Base-by-base conservation (phyloP, 2,797 vertebrate genomes). In the Smutsia gigantea region DNA sequence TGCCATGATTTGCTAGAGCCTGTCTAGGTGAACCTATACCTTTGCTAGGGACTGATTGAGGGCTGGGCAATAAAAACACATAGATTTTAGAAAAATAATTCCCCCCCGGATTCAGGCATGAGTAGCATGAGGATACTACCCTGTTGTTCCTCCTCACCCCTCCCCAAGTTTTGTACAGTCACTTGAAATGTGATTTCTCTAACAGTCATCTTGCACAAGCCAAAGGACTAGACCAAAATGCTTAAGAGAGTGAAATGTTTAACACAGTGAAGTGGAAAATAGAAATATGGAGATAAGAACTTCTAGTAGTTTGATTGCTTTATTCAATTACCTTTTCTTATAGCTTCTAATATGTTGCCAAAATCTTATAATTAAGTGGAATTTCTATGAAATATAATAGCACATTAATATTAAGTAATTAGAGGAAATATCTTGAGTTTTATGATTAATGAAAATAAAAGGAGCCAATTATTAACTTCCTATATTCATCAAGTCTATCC, bases 401-500 rank as follows among this genome's bases (percentile, higher is more conserved):
- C 7, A 83, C 12, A 84, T 92, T 15, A 34, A 69, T 94, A 55
- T 46, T 95, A 88, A 49, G 21, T 37, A 64, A 61, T 55, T 69
- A 82, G 1, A 85, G 57, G 7, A 91, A 87, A 94, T 63, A 82
- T 59, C 18, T 55, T 61, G 12, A 66, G 79, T 69, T 63, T 92
- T 79, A 61, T 55, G 25, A 92, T 86, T 78, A 85, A 86, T 78
- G 27, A 87, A 93, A 84, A 81, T 37, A 92, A 93, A 94, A 34
- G 21, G 2, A 53, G 14, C 0, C 15, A 84, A 72, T 81, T 88
- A 51, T 64, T 53, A 42, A 34, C 91, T 90, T 69, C 17, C 31
- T 69, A 5, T 88, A 79, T 61, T 42, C 27, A 64, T n/a, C 68
- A 19, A 42, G 4, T 92, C 13, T 81, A 10, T 46, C n/a, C 64